A percentile compares a stretch with the other conserved stretches of the same genome.
phyloP scores from a whole-genome alignment of 1,140 invertebrate species.

The Apis dorsata region DNA sequence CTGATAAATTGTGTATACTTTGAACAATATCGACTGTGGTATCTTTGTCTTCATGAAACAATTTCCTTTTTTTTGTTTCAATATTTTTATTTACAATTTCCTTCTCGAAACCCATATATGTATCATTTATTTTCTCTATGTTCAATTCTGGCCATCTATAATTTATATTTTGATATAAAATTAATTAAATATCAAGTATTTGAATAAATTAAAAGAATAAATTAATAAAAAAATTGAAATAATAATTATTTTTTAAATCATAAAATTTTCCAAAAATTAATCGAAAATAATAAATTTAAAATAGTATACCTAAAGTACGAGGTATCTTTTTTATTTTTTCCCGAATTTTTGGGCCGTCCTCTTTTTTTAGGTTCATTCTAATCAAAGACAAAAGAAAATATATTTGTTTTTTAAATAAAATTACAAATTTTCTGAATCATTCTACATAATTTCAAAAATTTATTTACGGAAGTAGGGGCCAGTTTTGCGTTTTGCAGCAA shows the following conservation, averaged over 20 bases:
- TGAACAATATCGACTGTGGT: slow-evolving; percentile 28
- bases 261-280: not conserved
- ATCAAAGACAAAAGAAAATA: not conserved
- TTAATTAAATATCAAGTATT: too few relatives aligned
- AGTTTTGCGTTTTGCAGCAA: not conserved
- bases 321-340: not conserved
- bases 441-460: not conserved
- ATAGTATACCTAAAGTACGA: slow-evolving; percentile 2
- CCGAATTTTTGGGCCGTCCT: not conserved
- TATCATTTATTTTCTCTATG: not conserved
- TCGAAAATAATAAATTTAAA: not conserved
- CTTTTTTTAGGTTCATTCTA: not conserved
- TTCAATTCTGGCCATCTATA: slow-evolving; percentile 32
- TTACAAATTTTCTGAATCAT: not conserved
- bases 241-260: not conserved
- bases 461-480: not conserved
- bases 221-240: not conserved
- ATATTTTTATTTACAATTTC: not conserved
- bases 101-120: not conserved
- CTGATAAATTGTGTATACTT: not conserved
- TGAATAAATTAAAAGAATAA: not conserved
- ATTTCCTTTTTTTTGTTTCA: slow-evolving; percentile 53
- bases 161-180: not conserved
- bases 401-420: not conserved
- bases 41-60: slow-evolving; percentile 46